These are phyloP conservation scores for Myotis pilosus DNA, from an alignment of 2,797 vertebrate species.

Conservation along the genomic window DNA sequence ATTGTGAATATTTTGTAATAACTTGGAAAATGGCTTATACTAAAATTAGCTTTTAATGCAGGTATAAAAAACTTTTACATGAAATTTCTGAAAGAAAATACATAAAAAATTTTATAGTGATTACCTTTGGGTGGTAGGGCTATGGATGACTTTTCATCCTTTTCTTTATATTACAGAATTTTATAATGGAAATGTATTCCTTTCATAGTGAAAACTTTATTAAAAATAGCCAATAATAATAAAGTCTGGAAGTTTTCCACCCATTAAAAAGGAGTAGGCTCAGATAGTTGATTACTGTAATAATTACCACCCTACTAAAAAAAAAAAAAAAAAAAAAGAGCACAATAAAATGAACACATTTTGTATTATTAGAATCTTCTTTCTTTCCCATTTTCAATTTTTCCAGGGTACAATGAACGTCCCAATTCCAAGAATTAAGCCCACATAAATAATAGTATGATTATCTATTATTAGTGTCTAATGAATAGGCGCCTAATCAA, in stretches of 20 bases:
- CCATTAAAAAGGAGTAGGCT: conserved; percentile 20
- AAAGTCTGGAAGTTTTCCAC: not conserved
- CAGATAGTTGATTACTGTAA: conserved; percentile 33
- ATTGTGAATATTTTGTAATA: conserved; percentile 25
- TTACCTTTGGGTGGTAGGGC: conserved; percentile 25
- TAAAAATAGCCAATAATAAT: conserved; percentile 54
- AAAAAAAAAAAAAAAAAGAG: not conserved
- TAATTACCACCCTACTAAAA: not conserved
- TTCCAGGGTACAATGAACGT: not conserved
- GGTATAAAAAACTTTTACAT: not conserved
- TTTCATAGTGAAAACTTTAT: conserved; percentile 53
- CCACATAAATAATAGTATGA: not conserved
- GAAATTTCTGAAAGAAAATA: conserved; percentile 49
- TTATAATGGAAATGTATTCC: conserved; percentile 25
- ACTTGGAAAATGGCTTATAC: not conserved
- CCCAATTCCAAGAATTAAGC: conserved; percentile 1
- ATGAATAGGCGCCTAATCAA: not conserved
- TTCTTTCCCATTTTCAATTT: not conserved
- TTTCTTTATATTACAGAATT: conserved; percentile 44
- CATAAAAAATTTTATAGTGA: conserved; percentile 25
- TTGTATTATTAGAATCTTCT: not conserved
- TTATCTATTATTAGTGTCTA: not conserved
- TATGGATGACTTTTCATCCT: not conserved
- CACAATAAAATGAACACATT: not conserved
- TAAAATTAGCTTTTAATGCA: conserved; percentile 42